phyloP scores from a whole-genome alignment of 2,797 vertebrate species.

The Anableps anableps region DNA sequence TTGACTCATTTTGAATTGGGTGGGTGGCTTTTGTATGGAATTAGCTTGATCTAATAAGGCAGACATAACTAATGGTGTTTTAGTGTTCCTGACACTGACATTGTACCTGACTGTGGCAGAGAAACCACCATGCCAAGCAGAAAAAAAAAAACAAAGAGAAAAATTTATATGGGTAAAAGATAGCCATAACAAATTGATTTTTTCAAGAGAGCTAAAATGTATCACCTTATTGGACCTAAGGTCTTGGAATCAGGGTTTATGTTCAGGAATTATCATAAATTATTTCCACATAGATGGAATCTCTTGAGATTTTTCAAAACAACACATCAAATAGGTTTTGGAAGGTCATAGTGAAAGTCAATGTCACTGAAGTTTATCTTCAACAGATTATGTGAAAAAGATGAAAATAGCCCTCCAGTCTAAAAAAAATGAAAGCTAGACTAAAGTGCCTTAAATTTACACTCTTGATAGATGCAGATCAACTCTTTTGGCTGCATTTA shows the following conservation, averaged over 20 bases:
- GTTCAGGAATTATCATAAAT: neutral
- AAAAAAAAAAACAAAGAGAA: conserved; percentile 47
- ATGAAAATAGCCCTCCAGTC: neutral
- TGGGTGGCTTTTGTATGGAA: conserved; percentile 70
- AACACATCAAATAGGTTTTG: neutral
- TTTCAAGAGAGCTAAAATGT: neutral
- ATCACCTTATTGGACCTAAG: neutral
- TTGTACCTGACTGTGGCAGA: conserved; percentile 65
- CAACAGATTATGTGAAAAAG: neutral
- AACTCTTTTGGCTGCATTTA: neutral
- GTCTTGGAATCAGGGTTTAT: neutral
- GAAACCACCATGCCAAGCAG: conserved; percentile 49
- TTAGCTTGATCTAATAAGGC: conserved; percentile 65
- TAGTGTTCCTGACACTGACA: conserved; percentile 60
- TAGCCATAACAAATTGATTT: conserved; percentile 37
- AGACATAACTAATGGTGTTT: conserved; percentile 71
- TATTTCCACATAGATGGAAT: neutral
- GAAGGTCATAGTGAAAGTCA: neutral
- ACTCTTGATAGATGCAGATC: neutral
- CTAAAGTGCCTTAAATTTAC: neutral
- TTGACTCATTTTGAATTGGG: conserved; percentile 63
- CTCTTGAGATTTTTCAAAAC: neutral
- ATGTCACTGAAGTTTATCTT: neutral
- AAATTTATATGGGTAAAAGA: conserved; percentile 10
- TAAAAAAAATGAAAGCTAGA: neutral